phyloP scores from a whole-genome alignment of 2,113 vertebrate genomes.

The Psophia crepitans region DNA sequence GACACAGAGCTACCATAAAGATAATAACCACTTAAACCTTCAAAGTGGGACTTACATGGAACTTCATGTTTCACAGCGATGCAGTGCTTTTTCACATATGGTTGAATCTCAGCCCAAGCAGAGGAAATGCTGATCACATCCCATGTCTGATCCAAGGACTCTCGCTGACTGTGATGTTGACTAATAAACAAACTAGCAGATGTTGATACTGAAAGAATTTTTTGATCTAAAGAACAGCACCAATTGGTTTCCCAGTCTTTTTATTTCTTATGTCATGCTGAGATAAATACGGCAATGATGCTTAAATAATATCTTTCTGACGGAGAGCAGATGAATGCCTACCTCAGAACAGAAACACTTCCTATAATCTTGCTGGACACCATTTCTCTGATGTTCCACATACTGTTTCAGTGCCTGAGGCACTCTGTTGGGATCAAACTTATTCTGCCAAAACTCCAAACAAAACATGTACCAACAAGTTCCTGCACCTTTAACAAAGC shows the following conservation, averaged over 20 bases:
- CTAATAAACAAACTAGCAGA: neutral
- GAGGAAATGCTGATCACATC: neutral
- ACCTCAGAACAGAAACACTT: neutral
- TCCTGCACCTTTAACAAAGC: neutral
- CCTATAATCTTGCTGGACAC: neutral
- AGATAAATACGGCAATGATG: neutral
- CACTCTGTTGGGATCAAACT: neutral
- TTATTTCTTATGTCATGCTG: neutral
- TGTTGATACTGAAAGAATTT: neutral
- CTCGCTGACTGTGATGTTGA: neutral
- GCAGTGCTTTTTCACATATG: neutral
- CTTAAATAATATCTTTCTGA: neutral
- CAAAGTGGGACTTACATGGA: neutral
- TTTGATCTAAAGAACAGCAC: slow-evolving; percentile 6
- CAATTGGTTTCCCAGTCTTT: neutral
- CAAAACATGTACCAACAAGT: neutral
- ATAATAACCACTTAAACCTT: neutral
- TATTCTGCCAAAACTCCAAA: neutral
- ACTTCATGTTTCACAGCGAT: neutral
- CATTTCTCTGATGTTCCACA: neutral
- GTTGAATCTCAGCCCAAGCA: neutral
- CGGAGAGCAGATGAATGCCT: neutral
- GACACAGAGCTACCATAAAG: neutral
- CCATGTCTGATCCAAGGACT: neutral
- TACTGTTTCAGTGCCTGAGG: neutral